phyloP scores from a whole-genome alignment of 2,113 vertebrate species.

The Scatophagus argus region DNA sequence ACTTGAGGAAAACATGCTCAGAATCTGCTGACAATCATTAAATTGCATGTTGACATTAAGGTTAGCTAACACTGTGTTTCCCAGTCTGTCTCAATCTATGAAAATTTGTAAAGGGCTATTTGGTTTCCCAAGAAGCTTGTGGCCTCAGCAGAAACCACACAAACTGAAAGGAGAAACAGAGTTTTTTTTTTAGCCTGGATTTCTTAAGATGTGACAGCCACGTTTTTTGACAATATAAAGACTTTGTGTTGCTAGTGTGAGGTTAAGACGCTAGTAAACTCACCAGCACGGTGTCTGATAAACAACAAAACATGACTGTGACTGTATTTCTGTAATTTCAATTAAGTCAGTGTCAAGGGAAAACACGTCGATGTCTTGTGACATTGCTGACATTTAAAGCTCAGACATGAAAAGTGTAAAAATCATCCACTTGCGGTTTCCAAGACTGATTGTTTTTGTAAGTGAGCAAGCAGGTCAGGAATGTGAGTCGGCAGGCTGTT shows the following conservation, averaged over 20 bases:
- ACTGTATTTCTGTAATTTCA: background rate
- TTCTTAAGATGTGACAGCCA: background rate
- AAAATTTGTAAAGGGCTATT: background rate
- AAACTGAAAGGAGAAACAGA: constrained; percentile 22
- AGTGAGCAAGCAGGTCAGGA: constrained; percentile 42
- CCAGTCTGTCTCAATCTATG: constrained; percentile 29
- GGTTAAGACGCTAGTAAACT: background rate
- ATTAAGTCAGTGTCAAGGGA: background rate
- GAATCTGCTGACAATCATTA: background rate
- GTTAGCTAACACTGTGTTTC: background rate
- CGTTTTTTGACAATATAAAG: background rate
- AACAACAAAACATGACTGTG: background rate
- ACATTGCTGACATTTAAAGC: constrained; percentile 1
- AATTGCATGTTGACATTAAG: background rate
- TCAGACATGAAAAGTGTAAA: background rate
- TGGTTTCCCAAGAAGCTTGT: constrained; percentile 20
- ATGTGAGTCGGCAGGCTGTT: constrained; percentile 44
- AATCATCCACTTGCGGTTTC: background rate
- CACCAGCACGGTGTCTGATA: background rate
- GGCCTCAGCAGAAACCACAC: constrained; percentile 5
- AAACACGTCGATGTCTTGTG: constrained; percentile 5
- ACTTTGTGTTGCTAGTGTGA: background rate
- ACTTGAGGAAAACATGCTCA: background rate
- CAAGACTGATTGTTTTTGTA: constrained; percentile 16
- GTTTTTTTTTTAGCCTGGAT: background rate